A percentile compares a stretch with the other conserved stretches of the same genome.
Conservation (phyloP, 1,140 invertebrate genomes). For the Anthonomus grandis region DNA sequence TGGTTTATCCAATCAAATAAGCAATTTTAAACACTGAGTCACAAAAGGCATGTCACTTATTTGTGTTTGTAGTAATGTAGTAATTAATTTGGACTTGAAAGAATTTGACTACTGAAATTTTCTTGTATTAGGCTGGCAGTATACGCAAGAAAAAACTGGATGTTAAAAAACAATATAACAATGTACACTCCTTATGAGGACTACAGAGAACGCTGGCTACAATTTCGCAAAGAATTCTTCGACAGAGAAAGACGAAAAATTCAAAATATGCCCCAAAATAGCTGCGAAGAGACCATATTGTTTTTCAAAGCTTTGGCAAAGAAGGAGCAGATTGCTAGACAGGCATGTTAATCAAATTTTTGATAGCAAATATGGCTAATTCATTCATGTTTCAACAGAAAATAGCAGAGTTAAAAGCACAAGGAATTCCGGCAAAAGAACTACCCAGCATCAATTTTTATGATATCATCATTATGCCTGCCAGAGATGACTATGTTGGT, state of each 20-base stretch:
- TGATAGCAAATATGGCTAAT: too few species aligned
- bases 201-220: constrained; percentile 19
- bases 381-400: constrained; percentile 1
- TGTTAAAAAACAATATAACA: constrained; percentile 20
- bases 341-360: too few species aligned
- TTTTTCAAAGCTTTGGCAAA: constrained; percentile 21
- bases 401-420: constrained; percentile 1
- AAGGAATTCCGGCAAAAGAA: constrained; percentile 9
- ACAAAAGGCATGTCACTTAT: too few species aligned
- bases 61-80: too few species aligned
- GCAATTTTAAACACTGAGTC: too few species aligned
- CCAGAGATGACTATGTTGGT: constrained; percentile 15
- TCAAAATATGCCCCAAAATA: constrained; percentile 32
- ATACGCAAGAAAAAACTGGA: constrained; percentile 17
- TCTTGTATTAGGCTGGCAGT: constrained; percentile 7
- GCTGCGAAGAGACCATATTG: constrained; percentile 14
- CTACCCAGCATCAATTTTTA: constrained; percentile 14
- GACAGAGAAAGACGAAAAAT: constrained; percentile 25
- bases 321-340: constrained; percentile 14
- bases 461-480: constrained; percentile 12
- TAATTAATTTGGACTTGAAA: too few species aligned
- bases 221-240: constrained; percentile 24
- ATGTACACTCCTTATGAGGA: constrained; percentile 10
- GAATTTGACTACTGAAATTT: not conserved
- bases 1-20: too few species aligned